Base-by-base conservation (phyloP, 2,113 vertebrate species). In the Gnathonemus longibarbis region DNA sequence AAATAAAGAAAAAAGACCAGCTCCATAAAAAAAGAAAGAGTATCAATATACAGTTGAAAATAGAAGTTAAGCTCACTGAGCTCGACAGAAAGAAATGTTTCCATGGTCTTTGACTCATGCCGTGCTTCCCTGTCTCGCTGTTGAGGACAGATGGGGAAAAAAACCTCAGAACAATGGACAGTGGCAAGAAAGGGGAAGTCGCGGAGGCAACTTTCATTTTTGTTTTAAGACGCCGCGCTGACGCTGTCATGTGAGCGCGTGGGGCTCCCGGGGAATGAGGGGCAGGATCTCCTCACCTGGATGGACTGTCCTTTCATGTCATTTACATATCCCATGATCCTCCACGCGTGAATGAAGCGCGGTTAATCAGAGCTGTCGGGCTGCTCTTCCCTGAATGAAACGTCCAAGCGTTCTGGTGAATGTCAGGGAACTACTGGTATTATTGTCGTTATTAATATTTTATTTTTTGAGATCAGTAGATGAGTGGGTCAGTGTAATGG, bases 41-140 rank as follows among this genome's bases (percentile, higher is more conserved):
- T 88, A 91, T 93, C 94, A 93, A 94, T 92, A 91, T 90, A 62
- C 90, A 89, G 89, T 92, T 90, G 52, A 85, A 93, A 93, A 93
- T 89, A 90, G 91, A 90, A 92, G 87, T 90, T 77, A 77, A 45
- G 77, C 84, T 90, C 58, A 89, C 9, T 84, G 92, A 92, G 94
- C 93, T 93, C 92, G 94, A 94, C 95, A 95, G 95, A 96, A 95
- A 95, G 95, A 93, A 95, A 96, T 93, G 91, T 93, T 94, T 92
- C 91, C 93, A 94, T 93, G 94, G 94, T 95, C 94, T 94, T 53
- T 89, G 91, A 92, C 92, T 92, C 91, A 92, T 91, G 91, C 92
- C 92, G 86, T 86, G 90, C 91, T 88, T 88, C 90, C 91, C 19
- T 66, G n/a, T 31, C 10, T 31, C 8, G 84, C 66, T 89, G 62